phyloP scores from a whole-genome alignment of 2,888 invertebrate genomes.

The Erynnis tages region DNA sequence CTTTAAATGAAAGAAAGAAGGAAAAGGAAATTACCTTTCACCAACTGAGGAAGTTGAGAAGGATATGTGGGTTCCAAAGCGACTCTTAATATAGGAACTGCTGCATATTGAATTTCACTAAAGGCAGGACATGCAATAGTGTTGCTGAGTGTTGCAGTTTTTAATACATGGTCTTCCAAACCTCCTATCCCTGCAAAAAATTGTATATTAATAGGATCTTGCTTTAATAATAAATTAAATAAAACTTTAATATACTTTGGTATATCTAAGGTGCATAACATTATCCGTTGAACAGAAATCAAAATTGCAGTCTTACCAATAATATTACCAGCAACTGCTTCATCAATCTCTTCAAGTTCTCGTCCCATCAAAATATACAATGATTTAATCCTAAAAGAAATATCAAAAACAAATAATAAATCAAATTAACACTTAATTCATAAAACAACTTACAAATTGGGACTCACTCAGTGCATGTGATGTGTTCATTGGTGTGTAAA shows the following conservation, averaged over 20 bases:
- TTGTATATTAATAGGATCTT: neutral
- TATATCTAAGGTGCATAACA: too few species aligned
- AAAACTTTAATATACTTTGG: too few species aligned
- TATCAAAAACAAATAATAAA: conserved; percentile 14
- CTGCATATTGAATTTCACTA: conserved; percentile 88
- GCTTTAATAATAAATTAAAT: neutral
- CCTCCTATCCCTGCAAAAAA: conserved; percentile 88
- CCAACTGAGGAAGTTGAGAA: conserved; percentile 87
- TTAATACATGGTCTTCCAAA: conserved; percentile 90
- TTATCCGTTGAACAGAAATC: too few species aligned
- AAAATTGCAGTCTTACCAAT: conserved; percentile 77
- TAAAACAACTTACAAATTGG: conserved; percentile 26
- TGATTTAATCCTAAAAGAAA: conserved; percentile 82
- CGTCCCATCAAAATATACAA: conserved; percentile 96
- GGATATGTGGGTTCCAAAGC: conserved; percentile 94
- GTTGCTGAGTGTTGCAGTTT: conserved; percentile 94
- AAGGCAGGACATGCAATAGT: conserved; percentile 93
- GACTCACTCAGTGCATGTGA: conserved; percentile 82
- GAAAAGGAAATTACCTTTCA: conserved; percentile 70
- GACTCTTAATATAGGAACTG: conserved; percentile 95
- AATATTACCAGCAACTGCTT: conserved; percentile 94
- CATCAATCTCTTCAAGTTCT: conserved; percentile 89
- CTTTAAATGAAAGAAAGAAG: neutral
- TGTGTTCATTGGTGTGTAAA: conserved; percentile 83
- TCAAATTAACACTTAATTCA: conserved; percentile 2